Conservation (phyloP, 2,797 vertebrate species). For the Tangara arthus region DNA sequence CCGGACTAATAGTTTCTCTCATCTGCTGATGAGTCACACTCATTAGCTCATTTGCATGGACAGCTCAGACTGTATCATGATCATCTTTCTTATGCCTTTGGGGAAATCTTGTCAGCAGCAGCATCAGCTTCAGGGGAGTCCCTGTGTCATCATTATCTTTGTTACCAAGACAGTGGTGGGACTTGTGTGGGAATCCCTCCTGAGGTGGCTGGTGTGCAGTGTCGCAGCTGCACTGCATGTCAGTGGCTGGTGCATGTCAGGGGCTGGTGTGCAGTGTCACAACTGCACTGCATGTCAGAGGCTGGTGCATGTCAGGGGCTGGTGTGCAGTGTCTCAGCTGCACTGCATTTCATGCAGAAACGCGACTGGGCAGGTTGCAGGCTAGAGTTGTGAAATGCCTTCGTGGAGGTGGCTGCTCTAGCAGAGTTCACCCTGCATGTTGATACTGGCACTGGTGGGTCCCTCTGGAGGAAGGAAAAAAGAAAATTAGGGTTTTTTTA, state of each 20-base stretch:
- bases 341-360: background rate
- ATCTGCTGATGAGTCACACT: background rate
- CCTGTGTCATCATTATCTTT: background rate
- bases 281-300: background rate
- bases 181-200: background rate
- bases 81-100: background rate
- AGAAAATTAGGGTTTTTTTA: background rate
- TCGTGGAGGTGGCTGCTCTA: background rate
- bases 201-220: background rate
- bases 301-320: no score
- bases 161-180: background rate
- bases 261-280: background rate
- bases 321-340: no score
- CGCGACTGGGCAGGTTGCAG: background rate
- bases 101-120: background rate
- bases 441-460: background rate
- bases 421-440: background rate
- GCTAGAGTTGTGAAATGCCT: accelerated
- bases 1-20: background rate
- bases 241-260: no score
- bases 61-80: background rate
- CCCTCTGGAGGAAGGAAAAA: background rate
- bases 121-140: background rate
- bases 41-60: background rate
- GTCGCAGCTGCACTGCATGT: background rate